Percentiles rank a stretch among this genome's conserved stretches.
These are phyloP conservation scores for Prosopocoilus inquinatus DNA, from an alignment of 2,888 invertebrate species.

Conservation along the genomic window DNA sequence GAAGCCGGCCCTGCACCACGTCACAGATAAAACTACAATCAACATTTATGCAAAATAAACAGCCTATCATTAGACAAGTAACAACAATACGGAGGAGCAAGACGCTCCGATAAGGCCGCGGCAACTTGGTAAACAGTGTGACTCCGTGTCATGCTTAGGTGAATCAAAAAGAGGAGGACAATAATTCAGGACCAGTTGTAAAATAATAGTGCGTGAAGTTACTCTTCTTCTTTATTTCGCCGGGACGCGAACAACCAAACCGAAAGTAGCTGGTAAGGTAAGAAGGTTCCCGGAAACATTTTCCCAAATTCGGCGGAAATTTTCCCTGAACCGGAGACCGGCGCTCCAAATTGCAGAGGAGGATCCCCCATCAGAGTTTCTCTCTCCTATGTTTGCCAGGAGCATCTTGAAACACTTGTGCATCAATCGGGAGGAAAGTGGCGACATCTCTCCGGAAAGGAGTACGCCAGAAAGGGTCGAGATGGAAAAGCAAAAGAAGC, in stretches of 20 bases:
- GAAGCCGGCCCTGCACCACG: neutral
- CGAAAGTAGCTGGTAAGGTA: too few relatives aligned
- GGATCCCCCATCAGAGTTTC: too few relatives aligned
- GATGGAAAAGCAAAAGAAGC: slow-evolving; percentile 27
- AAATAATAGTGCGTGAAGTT: too few relatives aligned
- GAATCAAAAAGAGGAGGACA: neutral
- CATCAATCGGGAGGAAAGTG: neutral
- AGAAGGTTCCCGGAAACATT: too few relatives aligned
- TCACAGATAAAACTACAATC: neutral
- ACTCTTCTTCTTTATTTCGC: too few relatives aligned
- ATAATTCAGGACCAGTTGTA: too few relatives aligned
- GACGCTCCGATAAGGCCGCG: neutral
- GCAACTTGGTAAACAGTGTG: neutral
- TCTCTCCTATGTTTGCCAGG: slow-evolving; percentile 14
- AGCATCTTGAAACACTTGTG: slow-evolving; percentile 9
- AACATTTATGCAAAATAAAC: slow-evolving; percentile 1
- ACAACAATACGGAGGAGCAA: neutral
- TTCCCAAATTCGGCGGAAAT: too few relatives aligned
- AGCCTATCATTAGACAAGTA: neutral
- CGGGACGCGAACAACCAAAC: too few relatives aligned
- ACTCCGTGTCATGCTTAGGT: neutral
- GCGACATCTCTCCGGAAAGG: neutral
- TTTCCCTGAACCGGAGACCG: neutral
- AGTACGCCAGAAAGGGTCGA: slow-evolving; percentile 1
- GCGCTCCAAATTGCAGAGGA: neutral